Conservation (phyloP, 1,140 invertebrate genomes). For the Cherax destructor region DNA sequence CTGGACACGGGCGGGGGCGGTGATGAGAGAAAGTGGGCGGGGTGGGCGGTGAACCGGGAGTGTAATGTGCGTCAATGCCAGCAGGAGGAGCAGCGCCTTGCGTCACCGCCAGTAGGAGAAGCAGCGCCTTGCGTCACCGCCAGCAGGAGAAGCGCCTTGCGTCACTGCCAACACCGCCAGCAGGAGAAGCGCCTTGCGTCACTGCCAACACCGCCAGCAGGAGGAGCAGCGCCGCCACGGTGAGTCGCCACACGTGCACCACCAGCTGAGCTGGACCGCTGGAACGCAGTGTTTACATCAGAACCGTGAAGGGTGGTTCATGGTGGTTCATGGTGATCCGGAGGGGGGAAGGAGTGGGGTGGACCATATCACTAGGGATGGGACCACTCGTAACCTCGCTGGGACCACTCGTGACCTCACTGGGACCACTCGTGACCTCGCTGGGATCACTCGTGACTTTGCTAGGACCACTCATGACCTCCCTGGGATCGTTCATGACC, state of each 20-base stretch:
- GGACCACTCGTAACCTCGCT: neutral
- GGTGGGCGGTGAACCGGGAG: neutral
- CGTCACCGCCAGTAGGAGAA: neutral
- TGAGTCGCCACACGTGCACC: conserved; percentile 21
- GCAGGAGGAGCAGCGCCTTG: neutral
- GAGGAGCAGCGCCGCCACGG: neutral
- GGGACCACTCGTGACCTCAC: no score
- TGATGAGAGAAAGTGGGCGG: neutral
- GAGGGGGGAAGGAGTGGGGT: neutral
- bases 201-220: no score
- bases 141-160: no score
- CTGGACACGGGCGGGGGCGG: neutral
- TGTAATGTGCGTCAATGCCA: neutral
- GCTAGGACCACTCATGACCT: no score
- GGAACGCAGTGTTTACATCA: neutral
- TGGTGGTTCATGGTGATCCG: neutral
- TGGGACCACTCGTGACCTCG: no score
- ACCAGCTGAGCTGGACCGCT: conserved; percentile 3
- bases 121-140: no score
- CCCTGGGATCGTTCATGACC: no score
- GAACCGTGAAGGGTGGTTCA: neutral
- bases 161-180: no score
- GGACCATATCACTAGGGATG: no score
- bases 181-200: no score
- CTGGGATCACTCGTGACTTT: no score